A percentile compares a stretch with the other conserved stretches of the same genome.
Conservation (phyloP, 64 coral and sea anemone genomes). For the Porites lutea region DNA sequence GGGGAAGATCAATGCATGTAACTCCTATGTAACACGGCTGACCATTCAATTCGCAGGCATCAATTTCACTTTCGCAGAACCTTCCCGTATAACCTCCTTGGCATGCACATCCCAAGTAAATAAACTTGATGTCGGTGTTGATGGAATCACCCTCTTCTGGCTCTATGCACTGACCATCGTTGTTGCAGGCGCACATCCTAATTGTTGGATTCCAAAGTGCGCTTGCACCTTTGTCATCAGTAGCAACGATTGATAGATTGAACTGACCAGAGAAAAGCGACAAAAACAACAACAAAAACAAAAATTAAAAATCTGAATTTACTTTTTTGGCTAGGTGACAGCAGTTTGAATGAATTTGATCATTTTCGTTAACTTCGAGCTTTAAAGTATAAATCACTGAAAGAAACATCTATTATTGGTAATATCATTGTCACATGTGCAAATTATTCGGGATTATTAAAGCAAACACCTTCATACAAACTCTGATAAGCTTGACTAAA, state of each 20-base stretch:
- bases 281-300: not conserved
- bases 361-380: too few species aligned
- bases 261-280: not conserved
- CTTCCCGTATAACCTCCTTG: conserved; percentile 61
- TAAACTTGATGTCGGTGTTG: conserved; percentile 38
- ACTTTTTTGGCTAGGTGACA: too few species aligned
- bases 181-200: conserved; percentile 54
- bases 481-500: too few species aligned
- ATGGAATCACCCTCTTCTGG: conserved; percentile 22
- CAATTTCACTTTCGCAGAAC: conserved; percentile 62
- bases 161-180: conserved; percentile 26
- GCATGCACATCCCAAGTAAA: conserved; percentile 52
- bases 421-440: too few species aligned
- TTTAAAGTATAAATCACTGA: too few species aligned
- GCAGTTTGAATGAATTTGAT: too few species aligned
- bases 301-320: not conserved
- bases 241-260: conserved; percentile 43
- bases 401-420: too few species aligned
- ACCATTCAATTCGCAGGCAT: conserved; percentile 51
- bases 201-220: conserved; percentile 47
- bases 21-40: conserved; percentile 52
- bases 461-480: too few species aligned
- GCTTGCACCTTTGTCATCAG: conserved; percentile 45
- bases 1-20: conserved; percentile 39
- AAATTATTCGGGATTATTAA: too few species aligned